Evolutionary conservation across 2,113 vertebrate species (phyloP), one percentile per base, ranked within the genome.

Genomic region (Saguinus imperator): DNA sequence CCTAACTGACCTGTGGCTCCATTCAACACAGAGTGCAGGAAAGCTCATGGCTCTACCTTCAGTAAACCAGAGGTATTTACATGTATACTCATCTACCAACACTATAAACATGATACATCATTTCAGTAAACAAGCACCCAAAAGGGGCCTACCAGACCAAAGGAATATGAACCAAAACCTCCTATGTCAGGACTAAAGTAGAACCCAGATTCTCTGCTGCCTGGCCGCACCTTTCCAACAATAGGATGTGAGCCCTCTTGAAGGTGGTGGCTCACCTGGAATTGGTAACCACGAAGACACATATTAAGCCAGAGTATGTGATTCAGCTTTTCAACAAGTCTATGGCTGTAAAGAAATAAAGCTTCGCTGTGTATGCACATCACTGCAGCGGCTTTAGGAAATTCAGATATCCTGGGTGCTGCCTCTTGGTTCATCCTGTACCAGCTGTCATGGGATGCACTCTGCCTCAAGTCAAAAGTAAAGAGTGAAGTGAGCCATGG

Each of bases 261-360:
- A 95, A 12, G 43, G 55, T 25, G 43, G 55, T 25, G 48, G 96
- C 85, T 94, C 84, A 23, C 81, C 80, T 72, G 66, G 77, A 93
- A 70, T 0, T 10, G 25, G 88, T 52, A 93, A 86, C 96, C 72
- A 75, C 8, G 8, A 82, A 91, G 95, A 91, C 95, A 95, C 91
- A 81, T 45, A 55, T 27, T 48, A 91, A 92, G 96, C 95, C 52
- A 66, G n/a, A 37, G 45, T 75, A 77, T 75, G 72, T 93, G 96
- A 95, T 40, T 94, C 91, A 94, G 89, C 82, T 96, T 96, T 79
- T 70, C 82, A 91, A 77, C 79, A 80, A 80, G 80, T 89, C 90
- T 27, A 35, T 0, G 32, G 75, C 76, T 83, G n/a, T 58, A 52
- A 57, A 75, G 79, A 77, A 89, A 79, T 21, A 16, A 72, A 91